phyloP scores from a whole-genome alignment of 2,797 vertebrate species.

The Chromis chromis region DNA sequence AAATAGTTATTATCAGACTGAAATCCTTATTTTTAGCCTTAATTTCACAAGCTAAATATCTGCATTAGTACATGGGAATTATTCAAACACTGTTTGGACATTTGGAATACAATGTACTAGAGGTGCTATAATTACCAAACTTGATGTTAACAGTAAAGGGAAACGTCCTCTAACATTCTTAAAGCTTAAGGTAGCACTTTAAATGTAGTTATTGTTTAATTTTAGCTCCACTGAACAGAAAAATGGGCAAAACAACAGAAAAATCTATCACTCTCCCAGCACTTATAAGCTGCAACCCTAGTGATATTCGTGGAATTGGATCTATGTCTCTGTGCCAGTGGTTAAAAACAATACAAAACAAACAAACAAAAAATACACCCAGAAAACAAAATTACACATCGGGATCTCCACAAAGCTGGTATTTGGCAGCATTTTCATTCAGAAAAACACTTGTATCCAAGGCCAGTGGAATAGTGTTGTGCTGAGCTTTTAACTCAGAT shows the following conservation, averaged over 20 bases:
- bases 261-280: constrained; percentile 30
- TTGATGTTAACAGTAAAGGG: constrained; percentile 1
- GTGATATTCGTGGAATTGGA: constrained; percentile 56
- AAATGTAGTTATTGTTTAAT: constrained; percentile 46
- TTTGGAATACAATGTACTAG: background rate
- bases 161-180: constrained; percentile 10
- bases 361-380: background rate
- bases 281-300: constrained; percentile 25
- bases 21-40: background rate
- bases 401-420: constrained; percentile 36
- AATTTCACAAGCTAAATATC: background rate
- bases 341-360: constrained; percentile 22
- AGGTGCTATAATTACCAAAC: background rate
- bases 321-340: constrained; percentile 42
- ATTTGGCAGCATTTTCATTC: constrained; percentile 43
- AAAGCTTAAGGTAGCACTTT: constrained; percentile 37
- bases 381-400: constrained; percentile 49
- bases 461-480: constrained; percentile 26
- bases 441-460: constrained; percentile 58
- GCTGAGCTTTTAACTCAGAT: constrained; percentile 34
- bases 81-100: no score
- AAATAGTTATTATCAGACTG: constrained; percentile 7
- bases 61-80: background rate
- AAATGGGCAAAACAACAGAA: constrained; percentile 25
- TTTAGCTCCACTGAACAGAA: constrained; percentile 34